Evolutionary conservation across 2,888 invertebrate genomes (phyloP), one percentile per base, ranked within the genome.

Genomic region (Diachrysia chrysitis): DNA sequence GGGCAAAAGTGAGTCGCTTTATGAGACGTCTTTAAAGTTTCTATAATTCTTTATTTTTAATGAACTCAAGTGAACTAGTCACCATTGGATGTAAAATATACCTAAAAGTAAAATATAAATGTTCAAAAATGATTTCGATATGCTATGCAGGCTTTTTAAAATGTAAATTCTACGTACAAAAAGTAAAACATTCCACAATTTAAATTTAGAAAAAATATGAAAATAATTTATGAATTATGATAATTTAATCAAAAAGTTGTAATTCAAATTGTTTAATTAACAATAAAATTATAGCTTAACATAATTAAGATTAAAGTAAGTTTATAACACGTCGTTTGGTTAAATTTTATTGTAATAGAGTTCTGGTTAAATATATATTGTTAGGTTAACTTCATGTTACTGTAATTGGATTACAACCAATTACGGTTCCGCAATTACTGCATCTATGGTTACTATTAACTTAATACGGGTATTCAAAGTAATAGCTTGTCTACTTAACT

Each of bases 311-410:
- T 56, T 35, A 61, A 46, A 23, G 29, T 25, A 35, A 35, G 51
- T 62, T 58, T 68, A 56, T 48, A n/a, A 42, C 42, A 42, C 16
- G 42, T 42, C 42, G n/a, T 42, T 42, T 5, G n/a, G 42, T n/a
- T 42, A 4, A 42, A 6, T 42, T 42, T 42, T n/a, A 42, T 42
- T 42, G n/a, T 42, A 42, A 42, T n/a, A 42, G 42, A 42, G n/a
- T 0, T 14, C 14, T 9, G 19, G 42, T 35, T 32, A 68, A 63
- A 68, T 59, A 59, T 57, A 58, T 46, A 25, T 37, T 58, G n/a
- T 42, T 46, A 17, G 46, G 17, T 23, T 9, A 42, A 46, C 46
- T 58, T 25, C n/a, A 17, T 25, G 46, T 46, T 58, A 25, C n/a
- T 25, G 25, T 58, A 32, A 64, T 32, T 53, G 29, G n/a, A 66